Percentiles rank a stretch among this genome's conserved stretches.
Conservation (phyloP, 2,113 vertebrate genomes). For the Cyanocitta stelleri region DNA sequence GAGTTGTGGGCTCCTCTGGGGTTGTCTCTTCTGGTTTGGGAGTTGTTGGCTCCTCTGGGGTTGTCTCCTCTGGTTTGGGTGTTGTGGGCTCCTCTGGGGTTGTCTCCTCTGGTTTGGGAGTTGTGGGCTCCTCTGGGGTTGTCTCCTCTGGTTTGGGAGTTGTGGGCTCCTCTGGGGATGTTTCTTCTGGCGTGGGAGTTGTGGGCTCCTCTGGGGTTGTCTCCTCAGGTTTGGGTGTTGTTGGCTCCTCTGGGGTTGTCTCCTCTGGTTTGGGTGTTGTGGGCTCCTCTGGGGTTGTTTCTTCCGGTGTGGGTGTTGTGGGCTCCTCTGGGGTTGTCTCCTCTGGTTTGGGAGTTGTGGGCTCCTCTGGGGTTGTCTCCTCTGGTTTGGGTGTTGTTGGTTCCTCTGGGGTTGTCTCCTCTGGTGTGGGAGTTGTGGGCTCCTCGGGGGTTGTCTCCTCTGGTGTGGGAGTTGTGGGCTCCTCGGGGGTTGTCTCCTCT, state of each 20-base stretch:
- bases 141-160: neutral
- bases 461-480: rapidly evolving
- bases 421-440: rapidly evolving
- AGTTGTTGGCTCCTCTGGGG: rapidly evolving
- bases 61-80: rapidly evolving
- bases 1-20: neutral
- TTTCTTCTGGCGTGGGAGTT: too few relatives aligned
- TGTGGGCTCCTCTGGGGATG: neutral
- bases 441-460: neutral
- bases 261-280: neutral
- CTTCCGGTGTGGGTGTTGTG: rapidly evolving
- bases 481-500: neutral
- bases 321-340: neutral
- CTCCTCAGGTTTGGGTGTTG: rapidly evolving
- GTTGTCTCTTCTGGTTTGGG: neutral
- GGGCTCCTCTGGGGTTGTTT: neutral
- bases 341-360: rapidly evolving
- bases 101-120: neutral
- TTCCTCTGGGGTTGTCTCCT: neutral
- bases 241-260: neutral
- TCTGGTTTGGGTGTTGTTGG: rapidly evolving
- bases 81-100: neutral
- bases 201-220: neutral
- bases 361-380: neutral
- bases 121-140: neutral